phyloP scores from a whole-genome alignment of 2,888 invertebrate species.

The Caenorhabditis sp. region DNA sequence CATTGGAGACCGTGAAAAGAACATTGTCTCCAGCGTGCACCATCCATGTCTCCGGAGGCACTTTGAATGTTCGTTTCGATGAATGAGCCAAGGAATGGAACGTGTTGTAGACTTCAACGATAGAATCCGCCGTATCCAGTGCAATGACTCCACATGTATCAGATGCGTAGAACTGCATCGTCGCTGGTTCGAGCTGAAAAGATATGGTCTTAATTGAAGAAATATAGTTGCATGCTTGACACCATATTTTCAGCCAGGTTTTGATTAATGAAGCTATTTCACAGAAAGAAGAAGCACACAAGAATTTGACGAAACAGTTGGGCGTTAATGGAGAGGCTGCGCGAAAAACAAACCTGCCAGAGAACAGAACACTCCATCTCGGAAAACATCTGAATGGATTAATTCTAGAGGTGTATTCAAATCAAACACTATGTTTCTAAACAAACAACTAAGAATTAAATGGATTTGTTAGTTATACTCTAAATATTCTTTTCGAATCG shows the following conservation, averaged over 20 bases:
- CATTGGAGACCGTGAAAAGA: constrained; percentile 68
- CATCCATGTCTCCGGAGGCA: constrained; percentile 70
- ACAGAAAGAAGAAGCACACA: constrained; percentile 46
- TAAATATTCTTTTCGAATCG: no score
- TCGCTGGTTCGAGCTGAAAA: constrained; percentile 61
- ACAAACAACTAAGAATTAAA: neutral
- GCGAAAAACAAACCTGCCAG: constrained; percentile 52
- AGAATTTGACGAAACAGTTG: constrained; percentile 21
- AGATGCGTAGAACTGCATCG: constrained; percentile 55
- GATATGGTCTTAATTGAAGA: no score
- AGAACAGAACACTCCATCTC: constrained; percentile 48
- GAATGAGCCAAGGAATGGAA: constrained; percentile 58
- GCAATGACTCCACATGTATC: constrained; percentile 55
- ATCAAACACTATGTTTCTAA: neutral
- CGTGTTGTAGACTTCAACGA: constrained; percentile 59
- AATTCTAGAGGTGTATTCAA: constrained; percentile 20
- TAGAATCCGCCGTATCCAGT: constrained; percentile 53
- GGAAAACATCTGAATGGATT: constrained; percentile 48
- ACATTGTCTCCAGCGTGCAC: constrained; percentile 67
- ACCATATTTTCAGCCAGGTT: constrained; percentile 34
- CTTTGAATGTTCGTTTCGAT: constrained; percentile 58
- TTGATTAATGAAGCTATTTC: constrained; percentile 20
- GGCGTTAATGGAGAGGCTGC: neutral
- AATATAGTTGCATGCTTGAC: constrained; percentile 16
- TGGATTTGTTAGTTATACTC: neutral